Evolutionary conservation across 2,113 vertebrate species (phyloP).

Genomic region (Chauna torquata): DNA sequence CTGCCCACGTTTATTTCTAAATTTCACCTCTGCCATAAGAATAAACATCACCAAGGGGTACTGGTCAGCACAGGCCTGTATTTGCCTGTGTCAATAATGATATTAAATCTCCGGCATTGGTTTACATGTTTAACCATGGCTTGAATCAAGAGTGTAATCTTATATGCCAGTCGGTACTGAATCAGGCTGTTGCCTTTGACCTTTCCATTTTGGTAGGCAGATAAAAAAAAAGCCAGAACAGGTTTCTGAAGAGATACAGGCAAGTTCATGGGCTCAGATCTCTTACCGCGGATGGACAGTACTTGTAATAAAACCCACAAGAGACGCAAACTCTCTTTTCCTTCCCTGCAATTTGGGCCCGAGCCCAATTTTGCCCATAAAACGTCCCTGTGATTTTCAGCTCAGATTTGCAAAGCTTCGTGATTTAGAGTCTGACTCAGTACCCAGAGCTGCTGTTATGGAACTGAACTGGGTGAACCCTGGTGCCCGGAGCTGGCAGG

Average conservation of each 20-base stretch:
- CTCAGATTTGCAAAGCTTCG: background rate
- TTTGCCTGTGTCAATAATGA: background rate
- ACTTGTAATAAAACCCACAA: background rate
- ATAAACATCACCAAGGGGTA: background rate
- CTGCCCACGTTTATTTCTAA: background rate
- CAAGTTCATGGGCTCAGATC: background rate
- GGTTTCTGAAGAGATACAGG: background rate
- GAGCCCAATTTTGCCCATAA: background rate
- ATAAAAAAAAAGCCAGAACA: background rate
- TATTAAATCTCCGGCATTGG: background rate
- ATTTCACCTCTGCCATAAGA: background rate
- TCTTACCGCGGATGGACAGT: background rate
- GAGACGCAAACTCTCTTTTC: background rate
- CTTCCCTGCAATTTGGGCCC: background rate
- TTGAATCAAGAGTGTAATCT: background rate
- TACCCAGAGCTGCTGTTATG: background rate
- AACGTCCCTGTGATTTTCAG: background rate
- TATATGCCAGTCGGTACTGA: background rate
- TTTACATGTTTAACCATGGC: background rate
- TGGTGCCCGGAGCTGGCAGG: background rate
- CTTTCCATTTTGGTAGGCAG: background rate
- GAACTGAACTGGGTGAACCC: background rate
- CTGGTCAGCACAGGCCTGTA: background rate
- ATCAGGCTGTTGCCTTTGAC: background rate
- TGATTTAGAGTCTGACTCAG: background rate